Percentiles rank a stretch among this genome's conserved stretches.
Conservation (phyloP, 1,140 invertebrate genomes). For the Oryctes rhinoceros region DNA sequence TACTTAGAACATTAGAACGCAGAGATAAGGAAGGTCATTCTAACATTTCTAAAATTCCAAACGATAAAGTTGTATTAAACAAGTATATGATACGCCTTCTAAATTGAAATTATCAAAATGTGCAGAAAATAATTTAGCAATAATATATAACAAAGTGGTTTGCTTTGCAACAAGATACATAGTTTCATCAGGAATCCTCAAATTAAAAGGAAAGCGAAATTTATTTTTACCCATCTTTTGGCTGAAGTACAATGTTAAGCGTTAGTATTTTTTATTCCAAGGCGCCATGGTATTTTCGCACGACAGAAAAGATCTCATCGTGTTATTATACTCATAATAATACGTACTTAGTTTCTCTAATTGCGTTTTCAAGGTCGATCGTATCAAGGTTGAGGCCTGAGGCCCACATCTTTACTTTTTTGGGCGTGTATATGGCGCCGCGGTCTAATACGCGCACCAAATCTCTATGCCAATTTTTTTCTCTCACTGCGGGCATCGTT, state of each 20-base stretch:
- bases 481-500: slow-evolving; percentile 24
- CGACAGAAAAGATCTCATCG: background rate
- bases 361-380: slow-evolving; percentile 15
- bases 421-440: slow-evolving; percentile 25
- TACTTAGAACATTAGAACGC: background rate
- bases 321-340: background rate
- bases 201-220: slow-evolving; percentile 8
- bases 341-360: slow-evolving; percentile 6
- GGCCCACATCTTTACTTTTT: slow-evolving; percentile 23
- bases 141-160: background rate
- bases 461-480: slow-evolving; percentile 31
- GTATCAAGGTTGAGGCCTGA: slow-evolving; percentile 20
- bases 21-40: too few relatives aligned
- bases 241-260: slow-evolving; percentile 6
- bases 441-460: slow-evolving; percentile 15
- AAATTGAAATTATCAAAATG: background rate
- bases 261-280: background rate
- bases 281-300: slow-evolving; percentile 17
- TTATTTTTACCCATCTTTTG: slow-evolving; percentile 18
- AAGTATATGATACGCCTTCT: too few relatives aligned
- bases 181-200: background rate
- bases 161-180: background rate
- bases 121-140: background rate
- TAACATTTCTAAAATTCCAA: too few relatives aligned
- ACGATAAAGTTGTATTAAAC: too few relatives aligned